Conservation (phyloP, 1,140 invertebrate species). For the Atta cephalotes region DNA sequence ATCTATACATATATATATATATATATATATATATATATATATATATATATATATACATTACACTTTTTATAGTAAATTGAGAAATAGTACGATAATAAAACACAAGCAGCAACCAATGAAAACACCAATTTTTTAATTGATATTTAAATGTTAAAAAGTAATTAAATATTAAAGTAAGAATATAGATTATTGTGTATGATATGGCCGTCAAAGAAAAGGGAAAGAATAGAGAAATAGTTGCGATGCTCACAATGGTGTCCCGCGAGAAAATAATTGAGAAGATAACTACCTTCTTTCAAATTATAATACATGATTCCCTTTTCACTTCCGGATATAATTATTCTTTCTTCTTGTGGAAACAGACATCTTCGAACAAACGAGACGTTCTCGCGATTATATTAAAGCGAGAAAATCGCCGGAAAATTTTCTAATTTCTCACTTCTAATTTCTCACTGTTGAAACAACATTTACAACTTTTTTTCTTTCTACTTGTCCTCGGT, state of each 20-base stretch:
- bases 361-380: background rate
- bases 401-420: background rate
- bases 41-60: no score
- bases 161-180: background rate
- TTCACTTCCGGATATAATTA: constrained; percentile 64
- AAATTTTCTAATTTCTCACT: background rate
- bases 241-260: background rate
- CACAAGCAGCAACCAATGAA: background rate
- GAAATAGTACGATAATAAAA: background rate
- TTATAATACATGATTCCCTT: constrained; percentile 48
- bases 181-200: background rate
- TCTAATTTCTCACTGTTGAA: background rate
- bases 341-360: background rate
- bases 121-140: background rate
- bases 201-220: no score
- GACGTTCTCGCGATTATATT: background rate
- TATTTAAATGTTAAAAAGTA: background rate
- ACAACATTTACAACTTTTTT: background rate
- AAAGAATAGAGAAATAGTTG: background rate
- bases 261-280: constrained; percentile 21
- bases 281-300: constrained; percentile 57
- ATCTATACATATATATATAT: no score
- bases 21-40: no score
- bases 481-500: background rate
- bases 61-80: background rate